Conservation (phyloP, 2,797 vertebrate genomes). For the Enteromius argenteus region DNA sequence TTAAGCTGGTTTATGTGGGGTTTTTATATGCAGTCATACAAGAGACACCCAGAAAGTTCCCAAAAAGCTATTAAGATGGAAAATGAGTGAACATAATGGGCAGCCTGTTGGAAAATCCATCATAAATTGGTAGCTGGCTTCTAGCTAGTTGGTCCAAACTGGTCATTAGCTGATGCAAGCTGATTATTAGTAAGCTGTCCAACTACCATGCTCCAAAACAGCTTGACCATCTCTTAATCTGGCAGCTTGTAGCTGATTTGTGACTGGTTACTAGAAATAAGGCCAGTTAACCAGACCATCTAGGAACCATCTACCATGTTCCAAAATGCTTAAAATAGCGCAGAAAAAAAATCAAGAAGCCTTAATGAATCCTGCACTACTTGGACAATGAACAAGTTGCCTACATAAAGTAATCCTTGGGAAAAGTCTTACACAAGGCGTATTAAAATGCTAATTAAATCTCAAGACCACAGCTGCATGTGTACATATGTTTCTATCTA, state of each 20-base stretch:
- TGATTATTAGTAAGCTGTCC: neutral
- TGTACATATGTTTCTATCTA: conserved; percentile 6
- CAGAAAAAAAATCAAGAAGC: neutral
- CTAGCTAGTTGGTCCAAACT: neutral
- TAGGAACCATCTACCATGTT: neutral
- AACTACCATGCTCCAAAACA: neutral
- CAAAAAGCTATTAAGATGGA: neutral
- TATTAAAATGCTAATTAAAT: conserved; percentile 39
- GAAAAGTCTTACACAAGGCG: neutral
- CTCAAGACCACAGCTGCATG: conserved; percentile 26
- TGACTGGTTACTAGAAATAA: neutral
- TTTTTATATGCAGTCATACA: neutral
- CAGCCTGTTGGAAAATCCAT: neutral
- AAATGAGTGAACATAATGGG: neutral
- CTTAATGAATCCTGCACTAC: neutral
- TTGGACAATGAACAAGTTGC: neutral
- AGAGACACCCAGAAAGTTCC: neutral
- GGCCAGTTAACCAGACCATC: neutral
- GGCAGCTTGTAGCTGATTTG: neutral
- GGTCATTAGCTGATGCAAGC: neutral
- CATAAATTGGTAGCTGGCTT: neutral
- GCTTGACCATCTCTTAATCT: neutral
- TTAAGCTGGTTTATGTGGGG: neutral
- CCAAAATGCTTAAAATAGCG: neutral
- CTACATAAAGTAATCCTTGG: neutral